Percentiles rank a stretch among this genome's conserved stretches.
These are phyloP conservation scores for Lethrus apterus DNA, from an alignment of 1,140 invertebrate genomes.

Conservation along the genomic window DNA sequence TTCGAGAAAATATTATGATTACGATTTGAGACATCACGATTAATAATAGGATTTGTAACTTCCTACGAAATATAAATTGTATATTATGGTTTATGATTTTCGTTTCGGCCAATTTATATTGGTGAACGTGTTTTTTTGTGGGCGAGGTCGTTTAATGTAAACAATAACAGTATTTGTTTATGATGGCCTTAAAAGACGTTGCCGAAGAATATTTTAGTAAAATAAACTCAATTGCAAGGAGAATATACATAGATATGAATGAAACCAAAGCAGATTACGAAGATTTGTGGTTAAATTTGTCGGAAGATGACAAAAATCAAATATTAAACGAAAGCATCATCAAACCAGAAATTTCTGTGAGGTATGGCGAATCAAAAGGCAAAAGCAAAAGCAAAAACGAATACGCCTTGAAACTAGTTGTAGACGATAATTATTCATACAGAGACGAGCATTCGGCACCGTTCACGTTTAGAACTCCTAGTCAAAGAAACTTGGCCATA, in stretches of 20 bases:
- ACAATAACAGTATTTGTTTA: conserved; percentile 16
- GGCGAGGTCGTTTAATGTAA: conserved; percentile 21
- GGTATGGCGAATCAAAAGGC: conserved; percentile 50
- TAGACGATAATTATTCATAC: conserved; percentile 51
- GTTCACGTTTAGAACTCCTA: conserved; percentile 71
- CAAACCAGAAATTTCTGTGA: conserved; percentile 60
- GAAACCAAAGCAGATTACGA: conserved; percentile 62
- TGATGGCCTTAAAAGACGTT: conserved; percentile 35
- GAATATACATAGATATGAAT: conserved; percentile 60
- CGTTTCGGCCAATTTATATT: no score
- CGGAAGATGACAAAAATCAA: conserved; percentile 60
- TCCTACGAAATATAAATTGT: no score
- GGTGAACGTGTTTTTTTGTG: no score
- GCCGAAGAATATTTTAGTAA: conserved; percentile 64
- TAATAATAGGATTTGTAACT: no score
- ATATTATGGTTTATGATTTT: no score
- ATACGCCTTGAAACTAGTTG: conserved; percentile 44
- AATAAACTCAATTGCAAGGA: conserved; percentile 58
- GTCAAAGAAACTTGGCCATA: conserved; percentile 56
- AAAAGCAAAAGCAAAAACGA: conserved; percentile 39
- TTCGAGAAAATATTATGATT: no score
- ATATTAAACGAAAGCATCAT: conserved; percentile 70
- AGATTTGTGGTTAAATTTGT: conserved; percentile 59
- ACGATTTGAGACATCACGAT: no score
- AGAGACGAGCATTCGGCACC: conserved; percentile 70